Conservation (phyloP, 2,113 vertebrate species). For the Tetrax tetrax region DNA sequence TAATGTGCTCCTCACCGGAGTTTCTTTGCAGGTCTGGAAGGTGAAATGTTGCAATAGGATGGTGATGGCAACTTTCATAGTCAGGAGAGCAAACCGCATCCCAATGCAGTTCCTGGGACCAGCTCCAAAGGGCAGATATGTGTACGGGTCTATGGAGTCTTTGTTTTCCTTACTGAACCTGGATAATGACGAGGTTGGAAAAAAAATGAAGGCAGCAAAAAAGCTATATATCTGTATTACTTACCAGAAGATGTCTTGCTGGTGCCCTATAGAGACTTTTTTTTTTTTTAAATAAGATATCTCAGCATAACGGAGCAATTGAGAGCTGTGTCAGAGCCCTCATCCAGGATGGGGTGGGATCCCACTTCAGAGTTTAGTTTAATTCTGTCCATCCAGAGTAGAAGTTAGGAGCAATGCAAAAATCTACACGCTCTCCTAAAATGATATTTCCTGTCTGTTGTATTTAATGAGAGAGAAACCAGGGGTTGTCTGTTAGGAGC, state of each 20-base stretch:
- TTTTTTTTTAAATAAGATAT: not conserved
- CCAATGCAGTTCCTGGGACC: conserved; percentile 88
- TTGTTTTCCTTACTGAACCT: conserved; percentile 87
- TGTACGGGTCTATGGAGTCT: conserved; percentile 68
- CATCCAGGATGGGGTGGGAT: not conserved
- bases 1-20: conserved; percentile 71
- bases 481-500: not conserved
- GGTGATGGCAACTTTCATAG: conserved; percentile 75
- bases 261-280: not conserved
- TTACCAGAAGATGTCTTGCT: not conserved
- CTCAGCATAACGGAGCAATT: fast-evolving
- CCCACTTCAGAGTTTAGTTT: not conserved
- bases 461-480: not conserved
- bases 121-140: conserved; percentile 83
- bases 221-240: not conserved
- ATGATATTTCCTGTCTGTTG: not conserved
- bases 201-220: not conserved
- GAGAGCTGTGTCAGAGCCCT: not conserved
- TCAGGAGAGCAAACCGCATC: conserved; percentile 83
- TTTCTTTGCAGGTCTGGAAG: conserved; percentile 82
- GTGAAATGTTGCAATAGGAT: conserved; percentile 79
- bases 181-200: not conserved
- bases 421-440: not conserved
- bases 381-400: not conserved
- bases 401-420: not conserved